phyloP scores from a whole-genome alignment of 2,888 invertebrate species.

The Sphinx pinastri region DNA sequence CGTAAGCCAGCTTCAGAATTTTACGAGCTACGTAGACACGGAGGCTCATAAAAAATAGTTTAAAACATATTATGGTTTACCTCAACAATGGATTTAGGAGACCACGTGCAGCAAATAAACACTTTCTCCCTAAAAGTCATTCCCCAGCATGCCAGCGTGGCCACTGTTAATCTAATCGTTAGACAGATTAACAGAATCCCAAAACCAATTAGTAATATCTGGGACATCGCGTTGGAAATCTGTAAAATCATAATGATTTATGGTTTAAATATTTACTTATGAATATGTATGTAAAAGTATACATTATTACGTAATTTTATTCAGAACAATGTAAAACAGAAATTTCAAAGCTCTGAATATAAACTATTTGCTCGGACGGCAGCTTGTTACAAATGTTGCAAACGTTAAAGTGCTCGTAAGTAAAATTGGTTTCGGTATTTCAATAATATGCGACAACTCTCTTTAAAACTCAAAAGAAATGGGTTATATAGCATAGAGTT shows the following conservation, averaged over 20 bases:
- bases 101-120: constrained; percentile 87
- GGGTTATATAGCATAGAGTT: no score
- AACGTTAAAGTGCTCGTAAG: no score
- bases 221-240: constrained; percentile 54
- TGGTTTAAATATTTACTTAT: no score
- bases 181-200: constrained; percentile 65
- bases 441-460: no score
- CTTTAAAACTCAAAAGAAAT: no score
- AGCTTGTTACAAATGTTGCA: no score
- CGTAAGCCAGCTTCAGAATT: neutral
- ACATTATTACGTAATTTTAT: neutral
- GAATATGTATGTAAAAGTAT: neutral
- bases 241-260: constrained; percentile 44
- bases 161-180: constrained; percentile 55
- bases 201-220: constrained; percentile 65
- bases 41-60: neutral
- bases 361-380: no score
- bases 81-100: constrained; percentile 89
- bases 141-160: constrained; percentile 66
- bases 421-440: no score
- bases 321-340: neutral
- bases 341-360: no score
- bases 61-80: constrained; percentile 53
- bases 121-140: constrained; percentile 83
- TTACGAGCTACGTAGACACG: neutral